These are phyloP conservation scores for Pseudotriccus pelzelni DNA, from an alignment of 2,797 vertebrate genomes.

Conservation along the genomic window DNA sequence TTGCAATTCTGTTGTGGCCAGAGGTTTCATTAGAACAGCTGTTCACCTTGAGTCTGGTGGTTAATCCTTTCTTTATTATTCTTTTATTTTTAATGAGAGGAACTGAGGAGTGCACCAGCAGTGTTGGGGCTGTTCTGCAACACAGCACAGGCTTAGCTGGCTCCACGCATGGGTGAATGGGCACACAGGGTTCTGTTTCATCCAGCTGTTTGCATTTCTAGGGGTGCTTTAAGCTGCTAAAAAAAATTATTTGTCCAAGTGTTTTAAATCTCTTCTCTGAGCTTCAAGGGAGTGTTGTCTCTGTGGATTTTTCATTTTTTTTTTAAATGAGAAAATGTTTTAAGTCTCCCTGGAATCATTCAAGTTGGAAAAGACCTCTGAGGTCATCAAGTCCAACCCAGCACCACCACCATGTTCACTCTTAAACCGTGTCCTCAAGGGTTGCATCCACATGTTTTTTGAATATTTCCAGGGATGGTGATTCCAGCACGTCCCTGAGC, in stretches of 20 bases:
- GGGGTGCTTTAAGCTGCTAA: background rate
- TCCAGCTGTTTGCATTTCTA: background rate
- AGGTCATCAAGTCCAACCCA: background rate
- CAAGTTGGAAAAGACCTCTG: background rate
- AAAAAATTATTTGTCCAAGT: background rate
- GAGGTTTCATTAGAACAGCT: background rate
- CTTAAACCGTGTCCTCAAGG: rapidly evolving
- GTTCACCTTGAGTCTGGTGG: background rate
- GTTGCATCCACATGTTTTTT: background rate
- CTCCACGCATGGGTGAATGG: background rate
- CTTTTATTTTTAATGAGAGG: background rate
- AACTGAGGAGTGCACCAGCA: background rate
- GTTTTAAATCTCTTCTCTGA: background rate
- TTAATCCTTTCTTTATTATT: background rate
- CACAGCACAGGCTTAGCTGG: background rate
- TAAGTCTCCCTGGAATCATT: rapidly evolving
- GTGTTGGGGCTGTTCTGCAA: background rate
- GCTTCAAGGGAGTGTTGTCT: background rate
- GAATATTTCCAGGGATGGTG: background rate
- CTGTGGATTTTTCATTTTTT: background rate
- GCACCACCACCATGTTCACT: rapidly evolving
- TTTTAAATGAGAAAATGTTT: too few species aligned
- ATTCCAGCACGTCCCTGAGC: background rate
- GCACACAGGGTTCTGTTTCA: background rate
- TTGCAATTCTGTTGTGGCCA: background rate